phyloP scores from a whole-genome alignment of 1,140 invertebrate genomes.

The Psilanteris sp. region DNA sequence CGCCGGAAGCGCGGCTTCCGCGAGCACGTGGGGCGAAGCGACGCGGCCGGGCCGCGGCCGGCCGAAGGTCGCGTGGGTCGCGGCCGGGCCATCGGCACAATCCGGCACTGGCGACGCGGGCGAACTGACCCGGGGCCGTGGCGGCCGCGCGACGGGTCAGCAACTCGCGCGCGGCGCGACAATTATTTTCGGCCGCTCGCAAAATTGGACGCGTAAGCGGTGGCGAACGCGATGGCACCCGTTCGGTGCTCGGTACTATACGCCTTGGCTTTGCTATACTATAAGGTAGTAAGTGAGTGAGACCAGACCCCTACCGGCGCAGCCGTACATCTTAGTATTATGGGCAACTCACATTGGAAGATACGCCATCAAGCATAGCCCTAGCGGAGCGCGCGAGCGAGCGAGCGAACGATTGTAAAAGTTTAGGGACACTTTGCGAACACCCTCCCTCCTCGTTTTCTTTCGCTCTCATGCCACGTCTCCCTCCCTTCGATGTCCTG shows the following conservation, averaged over 20 bases:
- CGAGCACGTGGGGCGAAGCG: conserved; percentile 11
- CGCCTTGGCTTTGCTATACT: conserved; percentile 78
- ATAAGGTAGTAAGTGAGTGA: conserved; percentile 77
- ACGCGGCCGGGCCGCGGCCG: not conserved
- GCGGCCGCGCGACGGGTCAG: conserved; percentile 34
- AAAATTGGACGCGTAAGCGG: conserved; percentile 56
- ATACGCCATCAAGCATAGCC: conserved; percentile 88
- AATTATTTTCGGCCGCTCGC: conserved; percentile 43
- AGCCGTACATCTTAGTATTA: conserved; percentile 88
- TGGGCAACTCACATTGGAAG: conserved; percentile 88
- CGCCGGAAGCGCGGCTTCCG: conserved; percentile 5
- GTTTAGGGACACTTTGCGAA: conserved; percentile 84
- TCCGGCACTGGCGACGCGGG: conserved; percentile 24
- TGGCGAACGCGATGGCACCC: conserved; percentile 71
- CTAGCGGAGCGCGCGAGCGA: conserved; percentile 83
- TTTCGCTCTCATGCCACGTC: conserved; percentile 65
- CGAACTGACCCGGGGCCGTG: too few species aligned
- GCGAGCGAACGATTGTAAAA: conserved; percentile 83
- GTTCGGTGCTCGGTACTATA: conserved; percentile 75
- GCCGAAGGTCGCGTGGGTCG: not conserved
- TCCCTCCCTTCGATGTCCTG: conserved; percentile 64
- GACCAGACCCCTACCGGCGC: conserved; percentile 82
- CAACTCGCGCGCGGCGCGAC: conserved; percentile 19
- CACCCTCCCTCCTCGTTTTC: conserved; percentile 75
- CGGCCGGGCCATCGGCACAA: not conserved